These are phyloP conservation scores for Ageneiosus marmoratus DNA, from an alignment of 2,113 vertebrate genomes.

Conservation along the genomic window DNA sequence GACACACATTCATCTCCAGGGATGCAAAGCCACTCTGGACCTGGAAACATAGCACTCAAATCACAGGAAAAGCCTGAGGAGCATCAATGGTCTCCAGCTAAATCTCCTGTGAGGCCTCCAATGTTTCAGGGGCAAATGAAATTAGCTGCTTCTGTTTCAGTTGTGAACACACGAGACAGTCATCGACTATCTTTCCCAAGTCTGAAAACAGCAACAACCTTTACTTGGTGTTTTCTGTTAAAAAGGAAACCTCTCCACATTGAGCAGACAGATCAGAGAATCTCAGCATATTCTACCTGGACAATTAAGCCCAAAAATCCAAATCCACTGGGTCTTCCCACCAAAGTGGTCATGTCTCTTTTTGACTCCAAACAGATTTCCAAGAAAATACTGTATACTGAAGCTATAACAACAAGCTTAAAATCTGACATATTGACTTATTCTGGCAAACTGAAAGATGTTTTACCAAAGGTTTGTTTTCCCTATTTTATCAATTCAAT, in stretches of 20 bases:
- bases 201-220: constrained; percentile 90
- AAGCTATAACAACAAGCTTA: constrained; percentile 83
- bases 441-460: constrained; percentile 90
- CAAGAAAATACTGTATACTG: constrained; percentile 87
- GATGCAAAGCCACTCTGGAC: constrained; percentile 52
- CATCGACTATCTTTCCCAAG: constrained; percentile 87
- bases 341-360: constrained; percentile 92
- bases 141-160: constrained; percentile 68
- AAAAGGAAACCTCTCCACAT: constrained; percentile 86
- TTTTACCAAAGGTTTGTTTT: constrained; percentile 81
- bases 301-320: constrained; percentile 80
- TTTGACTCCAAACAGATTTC: constrained; percentile 92
- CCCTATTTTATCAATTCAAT: background rate
- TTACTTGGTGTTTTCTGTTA: constrained; percentile 93
- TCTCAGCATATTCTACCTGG: constrained; percentile 89
- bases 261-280: constrained; percentile 85
- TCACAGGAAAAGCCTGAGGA: constrained; percentile 74
- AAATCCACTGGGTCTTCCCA: constrained; percentile 89
- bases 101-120: constrained; percentile 66
- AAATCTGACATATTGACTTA: constrained; percentile 89
- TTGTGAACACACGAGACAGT: constrained; percentile 73
- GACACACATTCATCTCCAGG: constrained; percentile 61
- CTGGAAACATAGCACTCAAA: constrained; percentile 69
- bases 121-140: constrained; percentile 74
- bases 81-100: constrained; percentile 68